Conservation (phyloP, 2,797 vertebrate genomes). For the Acanthornis magna region DNA sequence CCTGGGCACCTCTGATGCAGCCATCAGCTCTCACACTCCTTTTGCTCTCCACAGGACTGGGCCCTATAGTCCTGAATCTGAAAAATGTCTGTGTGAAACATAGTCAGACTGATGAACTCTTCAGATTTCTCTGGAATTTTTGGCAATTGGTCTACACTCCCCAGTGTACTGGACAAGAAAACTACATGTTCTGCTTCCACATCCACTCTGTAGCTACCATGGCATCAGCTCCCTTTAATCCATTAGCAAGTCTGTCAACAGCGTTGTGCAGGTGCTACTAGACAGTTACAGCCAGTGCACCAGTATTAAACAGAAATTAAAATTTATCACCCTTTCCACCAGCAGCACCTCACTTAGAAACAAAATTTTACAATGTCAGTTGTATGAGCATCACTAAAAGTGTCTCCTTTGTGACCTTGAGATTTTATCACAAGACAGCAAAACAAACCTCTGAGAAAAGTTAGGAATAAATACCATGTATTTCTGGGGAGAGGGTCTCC, state of each 20-base stretch:
- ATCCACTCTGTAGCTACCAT: neutral
- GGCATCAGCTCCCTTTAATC: neutral
- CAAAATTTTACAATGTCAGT: conserved; percentile 43
- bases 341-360: conserved; percentile 19
- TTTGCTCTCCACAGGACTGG: neutral
- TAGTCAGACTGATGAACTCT: neutral
- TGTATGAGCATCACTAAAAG: conserved; percentile 30
- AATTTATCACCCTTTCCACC: conserved; percentile 31
- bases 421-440: conserved; percentile 9
- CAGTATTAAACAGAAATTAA: conserved; percentile 37
- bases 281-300: neutral
- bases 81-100: neutral
- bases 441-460: conserved; percentile 38
- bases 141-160: neutral
- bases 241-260: neutral
- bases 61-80: neutral
- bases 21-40: neutral
- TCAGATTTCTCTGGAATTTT: neutral
- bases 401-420: conserved; percentile 45
- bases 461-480: conserved; percentile 39
- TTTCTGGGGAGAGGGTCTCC: neutral
- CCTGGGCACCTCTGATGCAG: neutral
- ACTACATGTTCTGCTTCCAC: neutral
- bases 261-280: neutral
- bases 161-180: neutral